phyloP scores from a whole-genome alignment of 2,113 vertebrate genomes.

The Callocephalon fimbriatum region DNA sequence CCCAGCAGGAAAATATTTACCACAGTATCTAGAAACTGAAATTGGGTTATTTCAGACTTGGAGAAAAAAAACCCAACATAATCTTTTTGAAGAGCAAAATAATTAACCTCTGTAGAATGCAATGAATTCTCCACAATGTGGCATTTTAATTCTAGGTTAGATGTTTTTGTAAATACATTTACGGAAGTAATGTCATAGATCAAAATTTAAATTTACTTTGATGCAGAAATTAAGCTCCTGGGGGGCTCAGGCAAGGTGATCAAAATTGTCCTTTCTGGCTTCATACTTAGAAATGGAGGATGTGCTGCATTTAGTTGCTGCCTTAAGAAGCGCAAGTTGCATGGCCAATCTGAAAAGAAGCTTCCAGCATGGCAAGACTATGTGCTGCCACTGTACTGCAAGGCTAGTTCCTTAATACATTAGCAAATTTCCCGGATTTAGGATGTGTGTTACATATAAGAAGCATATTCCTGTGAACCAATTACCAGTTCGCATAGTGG shows the following conservation, averaged over 20 bases:
- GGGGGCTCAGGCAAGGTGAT: not conserved
- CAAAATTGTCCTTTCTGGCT: not conserved
- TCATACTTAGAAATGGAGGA: not conserved
- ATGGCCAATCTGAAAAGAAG: not conserved
- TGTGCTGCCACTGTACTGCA: not conserved
- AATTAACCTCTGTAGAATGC: not conserved
- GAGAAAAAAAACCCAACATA: not conserved
- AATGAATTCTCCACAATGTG: not conserved
- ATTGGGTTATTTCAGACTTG: not conserved
- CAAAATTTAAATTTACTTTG: not conserved
- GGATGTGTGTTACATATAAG: not conserved
- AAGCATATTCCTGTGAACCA: not conserved
- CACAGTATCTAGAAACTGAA: not conserved
- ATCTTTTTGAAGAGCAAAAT: slow-evolving; percentile 1
- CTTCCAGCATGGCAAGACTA: not conserved
- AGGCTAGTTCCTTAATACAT: not conserved
- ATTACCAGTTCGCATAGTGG: not conserved
- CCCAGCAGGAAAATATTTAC: not conserved
- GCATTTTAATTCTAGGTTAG: not conserved
- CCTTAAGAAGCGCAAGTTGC: not conserved
- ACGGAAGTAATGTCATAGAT: not conserved
- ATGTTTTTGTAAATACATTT: not conserved
- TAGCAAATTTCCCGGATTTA: not conserved
- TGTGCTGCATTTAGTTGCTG: not conserved
- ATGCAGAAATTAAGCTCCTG: not conserved